phyloP scores from a whole-genome alignment of 2,888 invertebrate genomes.

The Drosophila sordidapex region DNA sequence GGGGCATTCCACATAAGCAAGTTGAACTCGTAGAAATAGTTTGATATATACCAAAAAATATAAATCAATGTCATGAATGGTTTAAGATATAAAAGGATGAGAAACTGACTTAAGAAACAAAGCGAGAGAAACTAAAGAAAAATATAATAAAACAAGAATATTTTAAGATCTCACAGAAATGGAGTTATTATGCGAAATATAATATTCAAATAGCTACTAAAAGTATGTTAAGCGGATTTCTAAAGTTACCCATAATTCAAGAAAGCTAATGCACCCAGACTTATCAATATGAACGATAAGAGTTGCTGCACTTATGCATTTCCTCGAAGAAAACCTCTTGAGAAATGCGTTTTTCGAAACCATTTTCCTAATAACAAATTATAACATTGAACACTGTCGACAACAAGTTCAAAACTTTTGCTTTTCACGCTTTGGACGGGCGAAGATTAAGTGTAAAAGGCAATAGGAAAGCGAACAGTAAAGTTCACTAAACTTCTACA shows the following conservation, averaged over 20 bases:
- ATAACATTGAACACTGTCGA: conserved; percentile 26
- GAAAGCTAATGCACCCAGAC: not conserved
- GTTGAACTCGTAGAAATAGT: conserved; percentile 5
- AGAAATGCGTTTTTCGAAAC: not conserved
- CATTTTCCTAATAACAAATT: conserved; percentile 32
- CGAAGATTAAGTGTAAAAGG: conserved; percentile 38
- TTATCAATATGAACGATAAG: conserved; percentile 2
- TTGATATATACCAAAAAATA: not conserved
- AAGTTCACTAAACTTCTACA: conserved; percentile 77
- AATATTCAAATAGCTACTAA: not conserved
- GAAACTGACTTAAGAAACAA: not conserved
- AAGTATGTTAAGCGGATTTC: not conserved
- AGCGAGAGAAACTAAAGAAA: not conserved
- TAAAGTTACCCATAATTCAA: not conserved
- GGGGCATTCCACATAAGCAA: conserved; percentile 22
- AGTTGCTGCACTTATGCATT: conserved; percentile 8
- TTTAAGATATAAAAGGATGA: not conserved
- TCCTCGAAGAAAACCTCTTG: conserved; percentile 18
- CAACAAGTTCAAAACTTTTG: conserved; percentile 66
- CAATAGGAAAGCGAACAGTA: conserved; percentile 55
- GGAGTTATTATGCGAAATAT: not conserved
- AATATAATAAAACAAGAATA: too few species aligned
- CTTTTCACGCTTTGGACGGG: conserved; percentile 57
- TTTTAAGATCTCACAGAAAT: not conserved
- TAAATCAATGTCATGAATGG: not conserved